A percentile compares a stretch with the other conserved stretches of the same genome.
Evolutionary conservation across 2,113 vertebrate species (phyloP).

Genomic region (Glaucomys volans): DNA sequence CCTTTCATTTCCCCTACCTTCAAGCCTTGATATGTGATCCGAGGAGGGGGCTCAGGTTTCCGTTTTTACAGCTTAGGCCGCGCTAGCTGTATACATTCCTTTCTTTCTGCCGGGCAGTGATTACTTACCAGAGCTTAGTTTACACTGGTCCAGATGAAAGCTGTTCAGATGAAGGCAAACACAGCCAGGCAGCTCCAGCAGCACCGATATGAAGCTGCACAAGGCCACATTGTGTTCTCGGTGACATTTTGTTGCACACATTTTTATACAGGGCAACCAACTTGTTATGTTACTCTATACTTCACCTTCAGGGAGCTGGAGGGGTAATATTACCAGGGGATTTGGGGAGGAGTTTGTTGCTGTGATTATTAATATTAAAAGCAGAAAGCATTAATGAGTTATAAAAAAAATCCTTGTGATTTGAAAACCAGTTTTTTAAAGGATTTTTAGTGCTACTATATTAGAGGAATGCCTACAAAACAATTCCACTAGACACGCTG

Average conservation of each 20-base stretch:
- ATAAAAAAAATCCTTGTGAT: conserved; percentile 42
- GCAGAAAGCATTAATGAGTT: conserved; percentile 57
- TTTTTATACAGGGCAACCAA: conserved; percentile 86
- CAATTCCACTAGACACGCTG: conserved; percentile 42
- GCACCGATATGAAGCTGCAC: conserved; percentile 93
- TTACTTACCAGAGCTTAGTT: conserved; percentile 98
- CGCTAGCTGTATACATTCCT: conserved; percentile 99
- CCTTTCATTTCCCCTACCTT: conserved; percentile 98
- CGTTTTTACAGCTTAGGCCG: conserved; percentile 99
- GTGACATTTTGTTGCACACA: conserved; percentile 86
- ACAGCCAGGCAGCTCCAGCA: conserved; percentile 94
- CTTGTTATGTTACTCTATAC: conserved; percentile 85
- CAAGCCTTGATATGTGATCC: conserved; percentile 99
- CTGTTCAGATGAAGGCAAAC: conserved; percentile 96
- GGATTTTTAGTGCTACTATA: neutral
- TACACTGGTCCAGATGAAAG: conserved; percentile 98
- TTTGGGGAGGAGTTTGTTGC: conserved; percentile 4
- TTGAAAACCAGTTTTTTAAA: conserved; percentile 64
- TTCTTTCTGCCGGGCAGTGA: conserved; percentile 95
- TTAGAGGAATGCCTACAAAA: conserved; percentile 54
- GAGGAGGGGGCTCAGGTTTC: conserved; percentile 94
- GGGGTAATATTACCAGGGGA: conserved; percentile 44
- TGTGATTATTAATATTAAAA: conserved; percentile 69
- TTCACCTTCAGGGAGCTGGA: conserved; percentile 55
- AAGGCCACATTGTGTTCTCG: conserved; percentile 95